Evolutionary conservation across 1,140 invertebrate genomes (phyloP).

Genomic region (Pteromalus puparum): DNA sequence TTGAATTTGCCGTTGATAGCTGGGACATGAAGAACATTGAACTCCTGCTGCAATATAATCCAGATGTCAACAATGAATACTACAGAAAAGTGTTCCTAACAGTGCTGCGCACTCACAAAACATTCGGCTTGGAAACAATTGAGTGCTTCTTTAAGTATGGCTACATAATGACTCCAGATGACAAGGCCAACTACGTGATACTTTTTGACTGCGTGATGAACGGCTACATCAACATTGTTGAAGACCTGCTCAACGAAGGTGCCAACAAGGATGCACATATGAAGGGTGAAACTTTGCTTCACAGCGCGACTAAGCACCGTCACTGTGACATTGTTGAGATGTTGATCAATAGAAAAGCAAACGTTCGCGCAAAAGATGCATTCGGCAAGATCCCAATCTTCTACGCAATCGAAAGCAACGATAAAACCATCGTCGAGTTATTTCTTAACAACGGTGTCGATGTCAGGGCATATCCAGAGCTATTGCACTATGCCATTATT

Average conservation of each 20-base stretch:
- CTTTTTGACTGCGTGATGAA: neutral
- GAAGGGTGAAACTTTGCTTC: conserved; percentile 3
- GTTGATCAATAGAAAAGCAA: conserved; percentile 10
- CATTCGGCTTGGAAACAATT: conserved; percentile 9
- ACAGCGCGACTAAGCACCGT: conserved; percentile 17
- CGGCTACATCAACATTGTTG: conserved; percentile 13
- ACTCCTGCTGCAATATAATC: conserved; percentile 35
- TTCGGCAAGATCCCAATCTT: conserved; percentile 35
- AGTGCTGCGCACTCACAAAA: neutral
- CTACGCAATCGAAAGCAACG: conserved; percentile 30
- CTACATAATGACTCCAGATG: neutral
- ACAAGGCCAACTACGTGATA: neutral
- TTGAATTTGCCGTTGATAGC: neutral
- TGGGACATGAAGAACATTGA: conserved; percentile 17
- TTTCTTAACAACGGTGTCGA: conserved; percentile 44
- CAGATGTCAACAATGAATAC: conserved; percentile 29
- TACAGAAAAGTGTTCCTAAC: conserved; percentile 24
- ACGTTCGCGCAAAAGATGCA: conserved; percentile 43
- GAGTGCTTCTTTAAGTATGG: conserved; percentile 32
- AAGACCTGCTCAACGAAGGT: neutral
- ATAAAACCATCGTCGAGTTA: conserved; percentile 35
- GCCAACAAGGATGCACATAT: neutral
- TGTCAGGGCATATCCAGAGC: neutral
- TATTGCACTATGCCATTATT: neutral
- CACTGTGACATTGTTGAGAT: conserved; percentile 4